phyloP scores from a whole-genome alignment of 2,113 vertebrate species.

The Neotragus moschatus region DNA sequence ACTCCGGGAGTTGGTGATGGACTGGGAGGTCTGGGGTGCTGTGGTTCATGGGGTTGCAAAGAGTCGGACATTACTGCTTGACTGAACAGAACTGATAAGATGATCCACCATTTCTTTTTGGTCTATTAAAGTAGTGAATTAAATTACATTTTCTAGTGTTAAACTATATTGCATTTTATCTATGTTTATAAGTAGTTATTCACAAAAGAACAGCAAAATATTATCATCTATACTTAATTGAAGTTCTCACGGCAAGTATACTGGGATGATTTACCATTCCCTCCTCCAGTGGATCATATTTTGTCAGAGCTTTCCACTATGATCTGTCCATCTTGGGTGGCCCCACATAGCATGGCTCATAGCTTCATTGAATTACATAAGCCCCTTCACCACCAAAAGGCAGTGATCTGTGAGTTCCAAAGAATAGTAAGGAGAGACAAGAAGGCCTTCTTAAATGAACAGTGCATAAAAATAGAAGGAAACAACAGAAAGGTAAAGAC shows the following conservation, averaged over 20 bases:
- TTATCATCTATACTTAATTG: background rate
- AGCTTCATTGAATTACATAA: background rate
- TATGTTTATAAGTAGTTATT: background rate
- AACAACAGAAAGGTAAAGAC: background rate
- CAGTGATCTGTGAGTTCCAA: background rate
- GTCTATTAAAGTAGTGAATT: background rate
- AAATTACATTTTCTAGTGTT: background rate
- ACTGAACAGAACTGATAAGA: background rate
- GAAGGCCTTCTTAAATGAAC: background rate
- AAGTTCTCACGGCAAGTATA: background rate
- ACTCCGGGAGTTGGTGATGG: background rate
- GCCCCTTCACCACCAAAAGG: background rate
- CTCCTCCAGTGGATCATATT: background rate
- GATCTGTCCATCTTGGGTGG: background rate
- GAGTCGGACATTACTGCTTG: accelerated
- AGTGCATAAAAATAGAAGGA: background rate
- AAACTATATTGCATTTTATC: background rate
- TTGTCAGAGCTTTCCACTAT: background rate
- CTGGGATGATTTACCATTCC: background rate
- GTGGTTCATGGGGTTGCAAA: accelerated
- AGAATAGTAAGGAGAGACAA: background rate
- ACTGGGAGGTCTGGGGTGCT: background rate
- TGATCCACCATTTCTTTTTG: background rate
- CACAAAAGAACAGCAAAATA: background rate
- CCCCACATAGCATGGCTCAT: background rate